Evolutionary conservation across 2,888 invertebrate genomes (phyloP), one percentile per base, ranked within the genome.

Genomic region (Trichacis sp.): DNA sequence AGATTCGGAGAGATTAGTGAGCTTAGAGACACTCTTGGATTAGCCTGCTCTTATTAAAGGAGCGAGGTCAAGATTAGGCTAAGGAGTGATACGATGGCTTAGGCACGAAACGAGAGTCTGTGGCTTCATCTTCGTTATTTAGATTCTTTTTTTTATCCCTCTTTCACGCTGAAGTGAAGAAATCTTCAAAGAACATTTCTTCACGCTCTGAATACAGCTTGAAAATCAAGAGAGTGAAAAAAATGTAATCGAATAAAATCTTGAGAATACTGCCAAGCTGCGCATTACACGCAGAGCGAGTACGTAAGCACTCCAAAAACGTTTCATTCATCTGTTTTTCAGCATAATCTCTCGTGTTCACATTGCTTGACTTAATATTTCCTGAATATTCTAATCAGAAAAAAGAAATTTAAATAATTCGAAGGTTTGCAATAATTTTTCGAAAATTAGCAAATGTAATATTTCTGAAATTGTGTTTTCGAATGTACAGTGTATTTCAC

Each of bases 11-110:
- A 62, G 59, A 67, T 60, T 53, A 55, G 51, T 47, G 38, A 40
- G 46, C 52, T 52, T 20, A 15, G 20, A 46, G 15, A 14, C 50
- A 48, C 40, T 36, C 48, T 45, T 52, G 55, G 62, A 55, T 66
- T 62, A 66, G 54, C 54, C 42, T 19, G 45, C 60, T 53, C 60
- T 65, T 65, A 65, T 64, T 66, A 63, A 61, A 66, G 61, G 63
- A 52, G 55, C 59, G 59, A 64, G 60, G 59, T 61, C 58, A 60
- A 68, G 66, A 70, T 68, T 70, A 64, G 65, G 24, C 63, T 57
- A 63, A 50, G 63, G 65, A 59, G 17, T 29, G 17, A 17, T 48
- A 15, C 42, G 42, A 14, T 4, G 42, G 42, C 42, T 42, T 42
- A 33, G 29, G 33, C 17, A 30, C 42, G 40, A 47, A 15, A 17